Evolutionary conservation across 30 jellyfish, hydroid and myxozoan genomes (phyloP), one percentile per base, ranked within the genome.

Genomic region (Aurelia aurita): DNA sequence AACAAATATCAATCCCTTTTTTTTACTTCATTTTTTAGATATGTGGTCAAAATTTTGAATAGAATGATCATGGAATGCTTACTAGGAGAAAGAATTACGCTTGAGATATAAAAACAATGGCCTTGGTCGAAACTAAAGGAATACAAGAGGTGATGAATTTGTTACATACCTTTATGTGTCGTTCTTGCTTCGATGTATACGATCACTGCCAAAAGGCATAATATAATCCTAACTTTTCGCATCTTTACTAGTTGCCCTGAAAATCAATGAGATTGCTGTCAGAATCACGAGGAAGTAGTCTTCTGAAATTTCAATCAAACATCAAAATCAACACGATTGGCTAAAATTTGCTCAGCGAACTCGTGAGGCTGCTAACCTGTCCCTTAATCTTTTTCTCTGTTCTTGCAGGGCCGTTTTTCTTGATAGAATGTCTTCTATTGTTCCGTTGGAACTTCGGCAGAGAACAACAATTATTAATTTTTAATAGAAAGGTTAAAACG

Each of bases 171-270:
- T 54, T 32, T 76, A 61, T 77, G 88, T 47, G 79, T 53, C 20
- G 85, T 49, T 58, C 79, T 73, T 55, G 87, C 88, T 15, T 87
- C 88, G 46, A 71, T 77, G 61, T 26, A 77, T 4, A 77, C 85
- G 59, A 87, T 26, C 68, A 77, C 87, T 65, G 96, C 96, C 96
- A 87, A 47, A 15, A 87, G 96, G 96, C 96, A 87, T 35, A 87
- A 73, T 20, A 76, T 45, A 29, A 77, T 78, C 84, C 96, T 71
- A 67, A 75, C 35, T 55, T 87, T 68, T 66, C 96, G 58, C 89
- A 87, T 87, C 44, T 29, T 67, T 68, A 49, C 59, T 79, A 14
- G 34, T 67, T 58, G 81, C 89, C 89, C 89, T 78, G 35, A 61
- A 62, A 62, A 58, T 26, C 21, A 69, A 58, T 22, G 26, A 26